These are phyloP conservation scores for Hipparchia semele DNA, from an alignment of 2,888 invertebrate species.

Conservation along the genomic window DNA sequence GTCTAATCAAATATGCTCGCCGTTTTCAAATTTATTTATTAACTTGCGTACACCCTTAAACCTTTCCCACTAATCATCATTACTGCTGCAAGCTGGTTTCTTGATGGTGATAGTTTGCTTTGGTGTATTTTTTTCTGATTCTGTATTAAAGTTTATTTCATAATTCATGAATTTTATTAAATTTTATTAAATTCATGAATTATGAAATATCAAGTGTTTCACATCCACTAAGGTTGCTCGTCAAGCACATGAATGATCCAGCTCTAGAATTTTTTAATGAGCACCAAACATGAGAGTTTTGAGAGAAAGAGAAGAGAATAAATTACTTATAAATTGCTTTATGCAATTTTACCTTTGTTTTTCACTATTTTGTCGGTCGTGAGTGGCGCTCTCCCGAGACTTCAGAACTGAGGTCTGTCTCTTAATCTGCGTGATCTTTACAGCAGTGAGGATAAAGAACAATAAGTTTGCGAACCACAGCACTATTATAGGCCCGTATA, in stretches of 20 bases:
- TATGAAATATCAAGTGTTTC: too few relatives aligned
- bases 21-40: neutral
- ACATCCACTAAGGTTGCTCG: too few relatives aligned
- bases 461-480: slow-evolving; percentile 65
- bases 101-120: too few relatives aligned
- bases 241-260: too few relatives aligned
- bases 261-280: too few relatives aligned
- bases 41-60: too few relatives aligned
- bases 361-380: slow-evolving; percentile 64
- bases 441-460: slow-evolving; percentile 68
- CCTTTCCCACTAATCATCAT: too few relatives aligned
- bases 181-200: too few relatives aligned
- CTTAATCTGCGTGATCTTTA: slow-evolving; percentile 68
- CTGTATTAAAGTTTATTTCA: too few relatives aligned
- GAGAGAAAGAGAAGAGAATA: neutral
- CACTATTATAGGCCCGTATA: slow-evolving; percentile 68
- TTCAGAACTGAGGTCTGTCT: slow-evolving; percentile 65
- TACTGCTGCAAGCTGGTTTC: too few relatives aligned
- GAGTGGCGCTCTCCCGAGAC: slow-evolving; percentile 65
- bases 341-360: slow-evolving; percentile 59
- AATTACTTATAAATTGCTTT: neutral
- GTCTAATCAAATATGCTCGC: neutral
- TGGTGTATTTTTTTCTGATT: too few relatives aligned
- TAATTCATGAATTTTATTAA: too few relatives aligned
- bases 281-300: neutral